Conservation (phyloP, 2,797 vertebrate species). For the Alosa sapidissima region DNA sequence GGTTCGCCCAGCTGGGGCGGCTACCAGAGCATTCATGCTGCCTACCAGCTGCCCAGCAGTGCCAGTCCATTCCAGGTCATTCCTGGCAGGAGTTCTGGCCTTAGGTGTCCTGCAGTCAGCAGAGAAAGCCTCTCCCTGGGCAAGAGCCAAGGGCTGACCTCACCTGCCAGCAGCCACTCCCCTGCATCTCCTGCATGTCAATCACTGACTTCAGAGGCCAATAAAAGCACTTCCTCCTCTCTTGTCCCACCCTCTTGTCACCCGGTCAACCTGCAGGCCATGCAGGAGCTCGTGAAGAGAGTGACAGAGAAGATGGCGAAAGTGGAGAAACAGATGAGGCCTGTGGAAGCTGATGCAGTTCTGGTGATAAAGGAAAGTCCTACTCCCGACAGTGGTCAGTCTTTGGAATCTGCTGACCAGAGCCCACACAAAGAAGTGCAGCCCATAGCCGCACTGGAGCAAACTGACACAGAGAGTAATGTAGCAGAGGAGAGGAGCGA, state of each 20-base stretch:
- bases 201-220: neutral
- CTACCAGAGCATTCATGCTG: constrained; percentile 97
- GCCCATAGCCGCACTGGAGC: constrained; percentile 75
- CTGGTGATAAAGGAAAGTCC: constrained; percentile 78
- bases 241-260: constrained; percentile 19
- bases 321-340: constrained; percentile 88
- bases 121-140: constrained; percentile 74
- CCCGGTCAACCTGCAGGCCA: constrained; percentile 84
- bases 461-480: constrained; percentile 53
- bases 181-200: neutral
- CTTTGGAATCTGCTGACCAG: constrained; percentile 71
- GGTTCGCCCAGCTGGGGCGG: constrained; percentile 97
- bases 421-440: constrained; percentile 79
- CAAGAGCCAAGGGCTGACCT: constrained; percentile 83
- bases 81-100: constrained; percentile 81
- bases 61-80: constrained; percentile 84
- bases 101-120: constrained; percentile 78
- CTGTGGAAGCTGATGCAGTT: constrained; percentile 76
- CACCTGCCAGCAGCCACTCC: constrained; percentile 68
- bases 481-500: constrained; percentile 59
- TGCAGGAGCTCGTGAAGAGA: constrained; percentile 94
- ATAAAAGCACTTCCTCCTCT: neutral
- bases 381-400: constrained; percentile 83
- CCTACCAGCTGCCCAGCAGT: constrained; percentile 94
- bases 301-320: constrained; percentile 91